Evolutionary conservation across 2,888 invertebrate species (phyloP), one percentile per base, ranked within the genome.

Genomic region (Bellardia bayeri): DNA sequence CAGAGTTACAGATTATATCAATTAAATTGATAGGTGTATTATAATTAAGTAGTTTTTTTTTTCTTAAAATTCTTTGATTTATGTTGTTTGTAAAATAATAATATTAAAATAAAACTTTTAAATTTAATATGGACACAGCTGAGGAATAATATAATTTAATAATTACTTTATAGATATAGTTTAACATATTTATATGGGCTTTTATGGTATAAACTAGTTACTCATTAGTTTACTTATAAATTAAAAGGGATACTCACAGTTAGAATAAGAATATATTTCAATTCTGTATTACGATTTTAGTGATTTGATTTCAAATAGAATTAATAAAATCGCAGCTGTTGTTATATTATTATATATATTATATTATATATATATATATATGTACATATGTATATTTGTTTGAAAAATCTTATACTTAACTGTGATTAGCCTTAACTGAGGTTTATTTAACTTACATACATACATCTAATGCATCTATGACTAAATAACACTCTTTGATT

Each of bases 71-170:
- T 69, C 9, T 23, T 69, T 75, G 49, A 75, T 82, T 85, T 81
- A 81, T 37, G n/a, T 63, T 66, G 61, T 49, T 63, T 61, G n/a
- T 61, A 71, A 37, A 42, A 45, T 76, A 54, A 16, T 61, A 40
- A 16, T 72, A 72, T 51, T 61, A 69, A 68, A 33, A 45, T 23
- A 49, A 66, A 30, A 49, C 30, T 61, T 68, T 82, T 40, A n/a
- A 75, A 42, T 42, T 72, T 49, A 64, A 87, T 87, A 87, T 87
- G 87, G 83, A 87, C 83, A 87, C 87, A 83, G 40, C 54, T 66
- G 75, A 83, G 75, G 79, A 79, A 83, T 76, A 23, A 80, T 76
- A 80, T 42, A 58, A 75, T 37, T 71, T 51, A 45, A 45, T 45
- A 80, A 69, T 49, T 69, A 49, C 8, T 37, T 56, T 42, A 56